Base-by-base conservation (phyloP, 2,113 vertebrate species). In the Pionites leucogaster region DNA sequence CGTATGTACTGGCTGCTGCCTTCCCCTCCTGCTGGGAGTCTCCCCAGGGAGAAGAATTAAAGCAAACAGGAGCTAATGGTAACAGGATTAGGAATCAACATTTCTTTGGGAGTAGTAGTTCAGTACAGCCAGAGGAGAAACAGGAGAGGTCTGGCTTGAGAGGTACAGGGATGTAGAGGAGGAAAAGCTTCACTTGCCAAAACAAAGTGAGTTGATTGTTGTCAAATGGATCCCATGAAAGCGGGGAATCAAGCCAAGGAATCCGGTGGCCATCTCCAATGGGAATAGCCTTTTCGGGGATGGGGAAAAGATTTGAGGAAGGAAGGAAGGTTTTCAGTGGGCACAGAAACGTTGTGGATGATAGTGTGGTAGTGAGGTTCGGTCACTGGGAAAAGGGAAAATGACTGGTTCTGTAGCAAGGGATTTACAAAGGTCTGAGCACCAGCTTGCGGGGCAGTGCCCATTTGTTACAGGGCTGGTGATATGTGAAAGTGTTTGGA, bases 21-120 rank as follows among this genome's bases (percentile, higher is more conserved):
- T 60, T 83, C 86, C 78, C 63, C 70, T 82, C 78, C 77, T 35
- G 44, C 79, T 44, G 65, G 2, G 71, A 4, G 64, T 17, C 80
- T 41, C 67, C 83, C 23, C 91, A 2, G 91, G 87, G 93, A 76
- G 46, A n/a, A 52, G 65, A 83, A 76, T 39, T 17, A 37, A 69
- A 82, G 82, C 78, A 15, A 93, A 19, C 10, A 11, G 88, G 81
- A 94, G 75, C 69, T 88, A 67, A 50, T 63, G 64, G 79, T 33
- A 89, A 37, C 78, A 47, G 94, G 82, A 89, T 95, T 86, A 39
- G 65, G 35, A 76, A 68, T 88, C 70, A 24, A 10, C n/a, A 8
- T 83, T 70, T 41, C 85, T 57, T 46, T 60, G 76, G 79, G 44
- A 83, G 49, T 13, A 70, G 20, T 25, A 80, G 47, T 14, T 92